These are phyloP conservation scores for Andricus grossulariae DNA, from an alignment of 1,140 invertebrate species.

Conservation along the genomic window DNA sequence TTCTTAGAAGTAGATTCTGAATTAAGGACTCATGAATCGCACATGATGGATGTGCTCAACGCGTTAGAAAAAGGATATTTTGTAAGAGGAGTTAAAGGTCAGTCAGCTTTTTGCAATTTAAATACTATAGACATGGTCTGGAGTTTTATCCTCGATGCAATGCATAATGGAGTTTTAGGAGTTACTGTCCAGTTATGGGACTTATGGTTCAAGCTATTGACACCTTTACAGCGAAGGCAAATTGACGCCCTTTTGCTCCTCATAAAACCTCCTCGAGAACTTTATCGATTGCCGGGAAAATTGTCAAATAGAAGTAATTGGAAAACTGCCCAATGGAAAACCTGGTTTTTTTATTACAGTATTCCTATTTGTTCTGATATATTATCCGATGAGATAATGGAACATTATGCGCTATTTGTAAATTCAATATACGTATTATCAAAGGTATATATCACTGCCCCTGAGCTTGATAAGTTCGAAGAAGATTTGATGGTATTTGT, in stretches of 20 bases:
- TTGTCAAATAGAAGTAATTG: constrained; percentile 31
- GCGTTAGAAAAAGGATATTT: neutral
- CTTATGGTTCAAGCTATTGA: constrained; percentile 33
- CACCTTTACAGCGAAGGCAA: constrained; percentile 10
- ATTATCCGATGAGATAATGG: constrained; percentile 31
- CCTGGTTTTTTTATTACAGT: constrained; percentile 39
- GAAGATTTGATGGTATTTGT: constrained; percentile 37
- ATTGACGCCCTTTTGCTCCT: constrained; percentile 33
- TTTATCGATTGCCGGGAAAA: constrained; percentile 33
- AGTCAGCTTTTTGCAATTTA: constrained; percentile 2
- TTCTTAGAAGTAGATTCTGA: constrained; percentile 10
- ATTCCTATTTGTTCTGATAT: constrained; percentile 33
- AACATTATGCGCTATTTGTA: constrained; percentile 37
- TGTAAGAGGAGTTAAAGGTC: constrained; percentile 39
- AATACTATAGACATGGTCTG: constrained; percentile 37
- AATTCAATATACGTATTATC: constrained; percentile 36
- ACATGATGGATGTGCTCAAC: constrained; percentile 33
- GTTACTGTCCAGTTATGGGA: constrained; percentile 40
- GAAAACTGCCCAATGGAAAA: constrained; percentile 41
- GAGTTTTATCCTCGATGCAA: constrained; percentile 39
- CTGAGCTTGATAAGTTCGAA: constrained; percentile 34
- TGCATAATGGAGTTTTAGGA: constrained; percentile 40
- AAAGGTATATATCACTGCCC: constrained; percentile 27
- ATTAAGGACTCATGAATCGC: constrained; percentile 35
- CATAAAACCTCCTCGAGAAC: constrained; percentile 41